These are phyloP conservation scores for Aegithalos caudatus DNA, from an alignment of 2,113 vertebrate species.

Conservation along the genomic window DNA sequence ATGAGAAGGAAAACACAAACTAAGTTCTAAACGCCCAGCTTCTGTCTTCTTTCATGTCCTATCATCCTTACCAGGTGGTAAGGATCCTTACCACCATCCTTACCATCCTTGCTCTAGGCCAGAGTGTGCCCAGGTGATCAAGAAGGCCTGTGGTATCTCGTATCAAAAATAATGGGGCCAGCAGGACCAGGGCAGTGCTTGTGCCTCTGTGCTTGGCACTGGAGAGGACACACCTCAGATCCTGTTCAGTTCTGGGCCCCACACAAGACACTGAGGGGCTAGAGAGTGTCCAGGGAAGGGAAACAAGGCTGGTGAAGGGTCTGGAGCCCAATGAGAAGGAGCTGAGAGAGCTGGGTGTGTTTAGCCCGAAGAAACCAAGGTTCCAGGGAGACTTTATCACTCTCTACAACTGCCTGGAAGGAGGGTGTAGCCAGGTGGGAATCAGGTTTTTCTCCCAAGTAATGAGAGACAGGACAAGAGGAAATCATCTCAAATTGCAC, in stretches of 20 bases:
- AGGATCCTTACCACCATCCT: too few species aligned
- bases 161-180: not conserved
- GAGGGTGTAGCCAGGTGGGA: not conserved
- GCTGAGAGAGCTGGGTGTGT: not conserved
- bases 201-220: not conserved
- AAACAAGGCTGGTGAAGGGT: not conserved
- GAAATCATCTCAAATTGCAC: not conserved
- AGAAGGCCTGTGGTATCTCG: not conserved
- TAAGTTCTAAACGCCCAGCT: not conserved
- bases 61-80: not conserved
- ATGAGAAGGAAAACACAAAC: not conserved
- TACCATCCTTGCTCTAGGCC: not conserved
- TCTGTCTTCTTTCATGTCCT: not conserved
- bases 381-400: rapidly evolving
- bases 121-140: not conserved
- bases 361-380: not conserved
- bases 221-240: not conserved
- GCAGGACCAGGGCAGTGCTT: not conserved
- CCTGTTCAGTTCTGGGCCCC: not conserved
- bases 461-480: not conserved
- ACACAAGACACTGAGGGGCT: not conserved
- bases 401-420: not conserved
- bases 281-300: not conserved
- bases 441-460: not conserved
- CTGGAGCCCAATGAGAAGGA: not conserved